Evolutionary conservation across 2,797 vertebrate species (phyloP), one percentile per base, ranked within the genome.

Genomic region (Acanthurus lineatus): DNA sequence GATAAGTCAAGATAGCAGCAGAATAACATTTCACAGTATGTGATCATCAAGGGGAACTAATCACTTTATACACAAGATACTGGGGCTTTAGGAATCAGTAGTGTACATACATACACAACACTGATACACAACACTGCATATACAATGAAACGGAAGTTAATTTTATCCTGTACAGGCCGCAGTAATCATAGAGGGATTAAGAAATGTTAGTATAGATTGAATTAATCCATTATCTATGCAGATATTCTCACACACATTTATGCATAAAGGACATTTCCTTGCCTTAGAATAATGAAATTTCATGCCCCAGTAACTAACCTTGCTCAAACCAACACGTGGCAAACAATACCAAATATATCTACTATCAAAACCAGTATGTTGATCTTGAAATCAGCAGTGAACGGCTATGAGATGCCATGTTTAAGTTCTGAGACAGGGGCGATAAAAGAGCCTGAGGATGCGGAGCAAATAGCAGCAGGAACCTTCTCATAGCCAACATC

Each of bases 31-130:
- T 65, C 74, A 63, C 73, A 69, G 54, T 40, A 20, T n/a, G 20
- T 60, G 53, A 76, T 83, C 75, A 72, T 68, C 25, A 16, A 73
- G 61, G n/a, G 73, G 54, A 83, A 82, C 71, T 83, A 90, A 90
- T 88, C 81, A 84, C 54, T 75, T 77, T 35, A 74, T 35, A 67
- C 49, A 63, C 45, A 14, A 69, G 66, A 84, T 75, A 68, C 69
- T 77, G 71, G 32, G 19, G 28, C 44, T 71, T 65, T 64, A 42
- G 52, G 58, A 78, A 22, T 83, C 47, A 60, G 54, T 63, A 22
- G 10, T 60, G 56, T 57, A 25, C 52, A 22, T 38, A 35, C 60
- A 25, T 25, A 25, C 25, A 25, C 25, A 25, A 69, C 5, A 5
- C 59, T 47, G 61, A 25, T 25, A 25, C 25, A 25, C 25, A 25